Conservation (phyloP, 2,888 invertebrate species). For the Hylaea fasciaria region DNA sequence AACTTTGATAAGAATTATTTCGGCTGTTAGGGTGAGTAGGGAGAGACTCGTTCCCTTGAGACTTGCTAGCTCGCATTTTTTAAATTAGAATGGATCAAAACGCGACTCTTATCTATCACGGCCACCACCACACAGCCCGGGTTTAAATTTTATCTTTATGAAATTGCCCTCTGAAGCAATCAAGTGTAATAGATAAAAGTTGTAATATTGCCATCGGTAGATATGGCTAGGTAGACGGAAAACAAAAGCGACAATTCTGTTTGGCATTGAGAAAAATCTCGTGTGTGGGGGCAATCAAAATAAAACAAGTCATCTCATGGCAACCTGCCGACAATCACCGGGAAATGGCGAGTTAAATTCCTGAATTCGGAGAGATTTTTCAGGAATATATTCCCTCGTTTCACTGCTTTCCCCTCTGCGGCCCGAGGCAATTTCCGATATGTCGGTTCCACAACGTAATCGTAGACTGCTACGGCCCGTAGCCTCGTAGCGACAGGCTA, state of each 20-base stretch:
- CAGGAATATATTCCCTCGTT: background rate
- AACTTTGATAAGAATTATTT: too few relatives aligned
- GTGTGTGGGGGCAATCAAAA: conserved; percentile 11
- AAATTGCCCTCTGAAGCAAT: too few relatives aligned
- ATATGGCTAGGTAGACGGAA: too few relatives aligned
- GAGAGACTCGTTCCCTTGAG: too few relatives aligned
- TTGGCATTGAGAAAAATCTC: background rate
- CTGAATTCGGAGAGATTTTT: conserved; percentile 4
- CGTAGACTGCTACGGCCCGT: conserved; percentile 12
- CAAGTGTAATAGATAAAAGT: too few relatives aligned
- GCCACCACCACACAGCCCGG: too few relatives aligned
- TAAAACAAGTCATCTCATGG: conserved; percentile 3
- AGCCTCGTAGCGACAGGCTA: conserved; percentile 3
- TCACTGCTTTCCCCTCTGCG: background rate
- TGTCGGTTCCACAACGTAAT: conserved; percentile 13
- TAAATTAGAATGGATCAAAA: too few relatives aligned
- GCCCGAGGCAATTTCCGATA: conserved; percentile 7
- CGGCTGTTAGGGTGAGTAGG: too few relatives aligned
- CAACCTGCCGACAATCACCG: conserved; percentile 13
- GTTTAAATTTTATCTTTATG: too few relatives aligned
- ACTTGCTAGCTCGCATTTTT: too few relatives aligned
- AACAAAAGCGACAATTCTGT: background rate
- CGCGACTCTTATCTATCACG: too few relatives aligned
- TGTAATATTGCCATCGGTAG: too few relatives aligned
- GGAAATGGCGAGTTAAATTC: conserved; percentile 16